Conservation (phyloP, 2,888 invertebrate species). For the Myathropa florea region DNA sequence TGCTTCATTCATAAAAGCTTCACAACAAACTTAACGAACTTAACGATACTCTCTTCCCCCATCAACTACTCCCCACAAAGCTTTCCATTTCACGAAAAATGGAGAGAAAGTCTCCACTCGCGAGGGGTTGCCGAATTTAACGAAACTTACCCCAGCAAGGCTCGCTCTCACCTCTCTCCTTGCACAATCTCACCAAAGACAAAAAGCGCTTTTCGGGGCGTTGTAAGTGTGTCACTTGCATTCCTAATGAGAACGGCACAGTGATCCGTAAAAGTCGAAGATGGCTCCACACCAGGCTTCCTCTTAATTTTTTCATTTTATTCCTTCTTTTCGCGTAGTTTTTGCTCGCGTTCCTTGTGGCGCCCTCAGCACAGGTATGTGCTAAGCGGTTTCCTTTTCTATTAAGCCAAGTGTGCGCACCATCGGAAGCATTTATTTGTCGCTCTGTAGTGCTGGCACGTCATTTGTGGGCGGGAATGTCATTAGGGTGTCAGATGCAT, state of each 20-base stretch:
- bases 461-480: slow-evolving; percentile 54
- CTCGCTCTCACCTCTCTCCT: too few relatives aligned
- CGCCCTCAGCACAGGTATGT: slow-evolving; percentile 26
- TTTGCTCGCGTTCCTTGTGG: background rate
- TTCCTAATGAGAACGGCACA: slow-evolving; percentile 55
- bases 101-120: too few relatives aligned
- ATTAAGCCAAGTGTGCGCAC: slow-evolving; percentile 1
- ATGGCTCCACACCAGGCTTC: slow-evolving; percentile 39
- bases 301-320: slow-evolving; percentile 36
- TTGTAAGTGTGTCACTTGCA: slow-evolving; percentile 67
- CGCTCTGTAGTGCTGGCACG: slow-evolving; percentile 50
- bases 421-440: slow-evolving; percentile 50
- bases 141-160: too few relatives aligned
- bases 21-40: background rate
- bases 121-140: too few relatives aligned
- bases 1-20: slow-evolving; percentile 54
- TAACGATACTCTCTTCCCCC: slow-evolving; percentile 14
- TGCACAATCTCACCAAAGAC: slow-evolving; percentile 16
- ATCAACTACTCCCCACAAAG: background rate
- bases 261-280: slow-evolving; percentile 48
- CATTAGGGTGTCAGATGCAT: slow-evolving; percentile 65
- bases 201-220: slow-evolving; percentile 52
- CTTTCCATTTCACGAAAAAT: too few relatives aligned
- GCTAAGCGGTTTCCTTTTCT: slow-evolving; percentile 3
- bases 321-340: background rate